These are phyloP conservation scores for Machimus atricapillus DNA, from an alignment of 2,888 invertebrate species.

Conservation along the genomic window DNA sequence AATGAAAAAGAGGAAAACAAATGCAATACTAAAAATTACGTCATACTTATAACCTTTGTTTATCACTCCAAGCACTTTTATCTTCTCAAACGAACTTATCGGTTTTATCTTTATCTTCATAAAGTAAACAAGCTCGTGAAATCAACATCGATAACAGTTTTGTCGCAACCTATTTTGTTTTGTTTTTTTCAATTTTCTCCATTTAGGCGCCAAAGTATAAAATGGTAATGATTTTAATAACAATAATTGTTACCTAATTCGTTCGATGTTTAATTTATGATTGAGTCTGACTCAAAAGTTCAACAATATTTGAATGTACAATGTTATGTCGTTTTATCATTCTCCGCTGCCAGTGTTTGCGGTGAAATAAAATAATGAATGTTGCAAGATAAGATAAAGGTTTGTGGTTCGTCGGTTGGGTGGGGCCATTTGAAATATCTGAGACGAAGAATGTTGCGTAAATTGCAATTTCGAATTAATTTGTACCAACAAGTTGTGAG, in stretches of 20 bases:
- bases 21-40: background rate
- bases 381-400: background rate
- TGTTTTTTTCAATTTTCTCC: background rate
- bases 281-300: background rate
- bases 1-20: background rate
- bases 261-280: background rate
- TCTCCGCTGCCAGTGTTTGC: background rate
- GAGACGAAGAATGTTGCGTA: background rate
- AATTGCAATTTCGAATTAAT: background rate
- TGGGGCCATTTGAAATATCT: background rate
- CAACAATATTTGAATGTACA: background rate
- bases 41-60: constrained; percentile 5
- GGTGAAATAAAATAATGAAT: background rate
- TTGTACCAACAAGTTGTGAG: background rate
- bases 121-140: background rate
- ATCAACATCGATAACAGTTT: constrained; percentile 20
- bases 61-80: background rate
- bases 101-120: background rate
- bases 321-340: background rate
- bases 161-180: background rate
- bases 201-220: background rate
- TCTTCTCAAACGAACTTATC: background rate
- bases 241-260: background rate
- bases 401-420: background rate
- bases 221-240: background rate